Evolutionary conservation across 2,113 vertebrate species (phyloP), one percentile per base, ranked within the genome.

Genomic region (Gallinago undulata): DNA sequence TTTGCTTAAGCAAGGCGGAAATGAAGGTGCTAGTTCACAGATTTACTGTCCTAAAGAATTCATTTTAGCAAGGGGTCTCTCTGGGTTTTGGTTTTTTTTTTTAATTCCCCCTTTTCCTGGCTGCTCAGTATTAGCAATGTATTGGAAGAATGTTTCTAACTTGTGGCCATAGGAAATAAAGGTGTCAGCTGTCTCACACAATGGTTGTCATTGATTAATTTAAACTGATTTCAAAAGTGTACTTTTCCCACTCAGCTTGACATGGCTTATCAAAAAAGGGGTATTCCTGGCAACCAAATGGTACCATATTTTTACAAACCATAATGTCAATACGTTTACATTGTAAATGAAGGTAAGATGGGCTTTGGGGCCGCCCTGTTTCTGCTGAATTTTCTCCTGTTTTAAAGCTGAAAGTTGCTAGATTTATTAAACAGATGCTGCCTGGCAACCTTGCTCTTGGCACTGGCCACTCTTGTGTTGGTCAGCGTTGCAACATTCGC

Each of bases 401-500:
- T 66, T 84, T 39, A 45, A 50, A 74, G 23, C 56, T 81, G 81
- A 74, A 62, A 6, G 28, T 53, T 67, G 37, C 28, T 64, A 23
- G 35, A 33, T 91, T 47, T 79, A 63, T 87, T 51, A 59, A 87
- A 72, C 4, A 21, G 43, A 41, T 74, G 23, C 37, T 84, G 41
- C 51, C 57, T 75, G 43, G 35, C 43, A 87, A 3, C 56, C 14
- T 75, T 74, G 62, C 62, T 85, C 35, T 89, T 78, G n/a, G 31
- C 33, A 12, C 59, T 37, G 62, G 9, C 39, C 60, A 5, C 13
- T 21, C 9, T 7, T 24, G 11, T 33, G n/a, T 16, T 39, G 56
- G 19, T 43, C 53, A 63, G 43, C 0, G 0, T 30, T 70, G 51
- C 51, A 43, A 60, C 31, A 4, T 27, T 55, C 1, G 1, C 25